Base-by-base conservation (phyloP, 2,113 vertebrate genomes). In the Nerophis ophidion region DNA sequence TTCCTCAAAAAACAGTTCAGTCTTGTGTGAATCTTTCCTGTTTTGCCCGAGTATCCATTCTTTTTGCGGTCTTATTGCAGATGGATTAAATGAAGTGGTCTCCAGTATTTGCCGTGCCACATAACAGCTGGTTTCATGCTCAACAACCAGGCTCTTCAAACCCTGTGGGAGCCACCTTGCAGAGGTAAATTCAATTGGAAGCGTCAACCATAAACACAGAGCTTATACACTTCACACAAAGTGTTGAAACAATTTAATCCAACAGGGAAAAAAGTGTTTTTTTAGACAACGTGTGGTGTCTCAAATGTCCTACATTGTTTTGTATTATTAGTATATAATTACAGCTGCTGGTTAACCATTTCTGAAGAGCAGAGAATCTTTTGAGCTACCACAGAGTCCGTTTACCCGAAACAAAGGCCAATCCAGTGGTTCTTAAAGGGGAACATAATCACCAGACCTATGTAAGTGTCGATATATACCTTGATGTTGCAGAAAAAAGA, bases 141-240 rank as follows among this genome's bases (percentile, higher is more conserved):
- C 4, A 8, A 33, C 33, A 63, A 54, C 7, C 5, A 63, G 50
- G 10, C 51, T 54, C 34, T 44, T 54, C 17, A 60, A 71, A 38
- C 11, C 34, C 48, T 4, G 33, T 15, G 9, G 56, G 40, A 66
- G 61, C 15, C 56, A 71, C 47, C 66, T 52, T 38, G 48, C 40
- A 60, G 48, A 33, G 15, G 19, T 64, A n/a, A 45, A 62, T 55
- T 40, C 35, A 60, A 51, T 63, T 71, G 44, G 71, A 67, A 66
- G 52, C 45, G 50, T 66, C 53, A 47, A 5, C 38, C 42, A 50
- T 2, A 10, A 62, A 69, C 36, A 51, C 46, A 51, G 48, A 5
- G 57, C 56, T 65, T 57, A 66, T 33, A 60, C 64, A 73, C 64
- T 69, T 67, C 53, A 68, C 33, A 19, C 33, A 19, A 62, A 62